A percentile compares a stretch with the other conserved stretches of the same genome.
Evolutionary conservation across 2,888 invertebrate species (phyloP).

Genomic region (Drosophila setosimentum): DNA sequence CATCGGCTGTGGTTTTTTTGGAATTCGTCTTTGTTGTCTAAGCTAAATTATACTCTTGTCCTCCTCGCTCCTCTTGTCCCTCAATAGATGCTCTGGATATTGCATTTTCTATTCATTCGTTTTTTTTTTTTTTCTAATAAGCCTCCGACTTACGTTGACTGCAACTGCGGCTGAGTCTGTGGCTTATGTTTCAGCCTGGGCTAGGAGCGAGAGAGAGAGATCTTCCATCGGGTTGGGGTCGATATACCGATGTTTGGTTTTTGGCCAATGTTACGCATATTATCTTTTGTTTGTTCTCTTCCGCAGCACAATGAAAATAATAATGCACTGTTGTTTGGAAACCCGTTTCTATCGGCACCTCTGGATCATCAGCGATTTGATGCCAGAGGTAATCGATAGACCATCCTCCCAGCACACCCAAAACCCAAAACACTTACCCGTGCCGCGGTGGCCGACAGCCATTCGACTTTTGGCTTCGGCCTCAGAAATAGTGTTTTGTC

Average conservation of each 20-base stretch:
- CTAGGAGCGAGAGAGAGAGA: background rate
- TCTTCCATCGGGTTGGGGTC: slow-evolving; percentile 2
- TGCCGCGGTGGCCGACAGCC: slow-evolving; percentile 2
- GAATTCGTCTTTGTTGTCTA: slow-evolving; percentile 58
- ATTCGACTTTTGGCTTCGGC: slow-evolving; percentile 4
- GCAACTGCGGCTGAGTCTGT: slow-evolving; percentile 42
- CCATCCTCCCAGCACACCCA: slow-evolving; percentile 26
- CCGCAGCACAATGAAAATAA: slow-evolving; percentile 18
- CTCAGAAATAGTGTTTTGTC: background rate
- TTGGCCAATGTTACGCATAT: slow-evolving; percentile 37
- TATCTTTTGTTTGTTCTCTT: slow-evolving; percentile 35
- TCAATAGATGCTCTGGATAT: background rate
- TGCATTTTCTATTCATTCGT: slow-evolving; percentile 9
- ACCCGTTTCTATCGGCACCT: slow-evolving; percentile 32
- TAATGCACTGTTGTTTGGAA: slow-evolving; percentile 19
- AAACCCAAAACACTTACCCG: slow-evolving; percentile 1
- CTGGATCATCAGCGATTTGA: slow-evolving; percentile 34
- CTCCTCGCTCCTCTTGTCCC: slow-evolving; percentile 5
- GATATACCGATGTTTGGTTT: slow-evolving; percentile 19
- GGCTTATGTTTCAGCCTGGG: slow-evolving; percentile 27
- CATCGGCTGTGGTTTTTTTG: slow-evolving; percentile 67
- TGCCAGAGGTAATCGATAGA: slow-evolving; percentile 50
- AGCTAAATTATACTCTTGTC: slow-evolving; percentile 47
- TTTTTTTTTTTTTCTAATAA: slow-evolving; percentile 20
- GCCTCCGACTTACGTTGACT: slow-evolving; percentile 44